Percentiles rank a stretch among this genome's conserved stretches.
phyloP scores from a whole-genome alignment of 2,797 vertebrate genomes.

The Ateles fusciceps region DNA sequence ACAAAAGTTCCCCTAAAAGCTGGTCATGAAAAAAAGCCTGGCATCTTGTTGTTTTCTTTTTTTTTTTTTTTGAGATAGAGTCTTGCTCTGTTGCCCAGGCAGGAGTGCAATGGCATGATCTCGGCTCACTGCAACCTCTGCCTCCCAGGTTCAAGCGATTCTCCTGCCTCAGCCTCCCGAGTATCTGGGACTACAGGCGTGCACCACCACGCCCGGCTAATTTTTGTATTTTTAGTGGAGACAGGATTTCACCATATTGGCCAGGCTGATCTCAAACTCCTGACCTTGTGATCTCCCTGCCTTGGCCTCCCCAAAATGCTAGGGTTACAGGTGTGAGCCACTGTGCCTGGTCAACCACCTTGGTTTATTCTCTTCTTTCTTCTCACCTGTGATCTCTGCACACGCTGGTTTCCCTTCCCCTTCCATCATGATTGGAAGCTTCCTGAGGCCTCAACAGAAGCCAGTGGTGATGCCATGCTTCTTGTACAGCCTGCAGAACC shows the following conservation, averaged over 20 bases:
- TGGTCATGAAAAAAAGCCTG: background rate
- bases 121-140: background rate
- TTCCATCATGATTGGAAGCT: background rate
- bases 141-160: background rate
- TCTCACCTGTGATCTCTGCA: background rate
- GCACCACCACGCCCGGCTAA: rapidly evolving
- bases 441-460: background rate
- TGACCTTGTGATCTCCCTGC: background rate
- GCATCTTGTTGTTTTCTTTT: no score
- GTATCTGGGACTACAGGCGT: background rate
- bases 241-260: background rate
- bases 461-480: background rate
- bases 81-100: background rate
- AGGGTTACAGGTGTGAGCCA: background rate
- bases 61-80: background rate
- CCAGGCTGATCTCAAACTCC: background rate
- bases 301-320: background rate
- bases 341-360: background rate
- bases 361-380: background rate
- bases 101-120: background rate
- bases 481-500: background rate
- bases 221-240: background rate
- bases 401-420: background rate
- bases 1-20: background rate
- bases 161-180: background rate